These are phyloP conservation scores for Sphecodes monilicornis DNA, from an alignment of 2,888 invertebrate species.

Conservation along the genomic window DNA sequence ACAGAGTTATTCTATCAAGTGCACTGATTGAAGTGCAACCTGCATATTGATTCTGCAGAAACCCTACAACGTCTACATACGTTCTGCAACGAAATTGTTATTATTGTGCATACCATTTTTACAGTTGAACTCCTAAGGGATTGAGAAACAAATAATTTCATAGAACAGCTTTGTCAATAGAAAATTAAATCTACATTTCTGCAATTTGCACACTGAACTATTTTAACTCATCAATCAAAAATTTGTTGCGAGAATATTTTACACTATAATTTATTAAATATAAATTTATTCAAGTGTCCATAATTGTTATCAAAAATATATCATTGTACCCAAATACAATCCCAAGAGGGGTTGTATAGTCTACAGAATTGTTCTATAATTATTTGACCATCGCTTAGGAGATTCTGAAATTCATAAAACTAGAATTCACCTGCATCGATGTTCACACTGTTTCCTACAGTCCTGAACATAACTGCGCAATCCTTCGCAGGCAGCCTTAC, in stretches of 20 bases:
- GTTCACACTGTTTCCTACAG: conserved; percentile 72
- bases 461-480: conserved; percentile 70
- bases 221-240: too few species aligned
- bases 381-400: not conserved
- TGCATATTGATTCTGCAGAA: conserved; percentile 78
- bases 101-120: conserved; percentile 7
- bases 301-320: not conserved
- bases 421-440: conserved; percentile 74
- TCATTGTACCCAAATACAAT: too few species aligned
- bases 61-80: conserved; percentile 75
- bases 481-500: conserved; percentile 66
- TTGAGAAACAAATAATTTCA: not conserved
- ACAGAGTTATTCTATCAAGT: conserved; percentile 72
- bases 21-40: conserved; percentile 77
- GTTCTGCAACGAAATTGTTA: conserved; percentile 66
- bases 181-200: not conserved
- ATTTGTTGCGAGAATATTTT: too few species aligned
- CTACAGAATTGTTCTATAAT: not conserved
- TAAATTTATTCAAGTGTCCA: not conserved
- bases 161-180: not conserved
- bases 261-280: too few species aligned
- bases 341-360: too few species aligned
- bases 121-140: not conserved
- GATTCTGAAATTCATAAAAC: conserved; percentile 4
- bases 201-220: too few species aligned